phyloP scores from a whole-genome alignment of 2,113 vertebrate species.

The Orcinus orca region DNA sequence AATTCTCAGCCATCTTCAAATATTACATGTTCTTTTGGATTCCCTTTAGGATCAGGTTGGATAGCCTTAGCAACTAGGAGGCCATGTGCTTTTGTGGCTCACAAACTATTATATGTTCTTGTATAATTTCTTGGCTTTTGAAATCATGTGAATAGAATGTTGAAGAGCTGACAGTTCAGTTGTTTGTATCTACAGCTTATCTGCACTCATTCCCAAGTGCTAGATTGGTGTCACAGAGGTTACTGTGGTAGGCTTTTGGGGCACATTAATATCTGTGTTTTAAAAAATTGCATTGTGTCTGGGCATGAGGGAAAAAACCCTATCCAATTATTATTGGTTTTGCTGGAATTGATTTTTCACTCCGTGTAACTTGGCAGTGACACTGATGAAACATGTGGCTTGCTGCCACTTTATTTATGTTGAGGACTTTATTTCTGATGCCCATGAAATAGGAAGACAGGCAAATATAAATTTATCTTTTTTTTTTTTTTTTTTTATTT shows the following conservation, averaged over 20 bases:
- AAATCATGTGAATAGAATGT: neutral
- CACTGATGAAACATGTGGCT: slow-evolving; percentile 45
- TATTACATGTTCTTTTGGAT: neutral
- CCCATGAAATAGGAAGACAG: slow-evolving; percentile 35
- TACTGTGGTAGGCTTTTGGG: neutral
- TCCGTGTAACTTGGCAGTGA: slow-evolving; percentile 49
- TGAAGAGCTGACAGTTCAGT: neutral
- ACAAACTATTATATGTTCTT: neutral
- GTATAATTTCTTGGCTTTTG: slow-evolving; percentile 28
- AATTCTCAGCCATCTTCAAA: slow-evolving; percentile 13
- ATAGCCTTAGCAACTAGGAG: neutral
- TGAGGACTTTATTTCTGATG: slow-evolving; percentile 54
- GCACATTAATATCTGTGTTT: slow-evolving; percentile 54
- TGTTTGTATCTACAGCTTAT: slow-evolving; percentile 16
- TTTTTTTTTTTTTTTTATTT: no score
- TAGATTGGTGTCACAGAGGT: slow-evolving; percentile 60
- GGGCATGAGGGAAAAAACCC: neutral
- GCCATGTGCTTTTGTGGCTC: neutral
- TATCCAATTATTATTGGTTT: slow-evolving; percentile 53
- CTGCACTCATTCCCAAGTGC: slow-evolving; percentile 25
- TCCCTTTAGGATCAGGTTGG: neutral
- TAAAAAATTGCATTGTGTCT: slow-evolving; percentile 58
- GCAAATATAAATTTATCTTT: slow-evolving; percentile 34
- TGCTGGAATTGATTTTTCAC: slow-evolving; percentile 68
- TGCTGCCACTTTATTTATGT: slow-evolving; percentile 59